Percentiles rank a stretch among this genome's conserved stretches.
phyloP scores from a whole-genome alignment of 2,888 invertebrate species.

The Carabus problematicus region DNA sequence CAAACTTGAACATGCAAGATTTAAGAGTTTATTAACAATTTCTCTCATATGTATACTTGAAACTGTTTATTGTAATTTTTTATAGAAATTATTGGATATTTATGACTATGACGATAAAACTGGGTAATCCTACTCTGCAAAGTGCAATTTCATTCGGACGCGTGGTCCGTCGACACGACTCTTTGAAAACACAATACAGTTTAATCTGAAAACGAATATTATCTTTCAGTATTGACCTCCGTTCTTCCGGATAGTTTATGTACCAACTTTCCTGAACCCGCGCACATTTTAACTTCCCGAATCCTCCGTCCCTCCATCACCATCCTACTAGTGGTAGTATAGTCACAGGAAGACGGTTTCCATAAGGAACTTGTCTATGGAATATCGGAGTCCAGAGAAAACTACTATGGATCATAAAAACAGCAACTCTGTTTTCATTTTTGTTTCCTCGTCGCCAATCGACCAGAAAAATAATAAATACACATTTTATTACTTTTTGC shows the following conservation, averaged over 20 bases:
- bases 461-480: constrained; percentile 40
- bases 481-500: constrained; percentile 40
- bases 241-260: constrained; percentile 42
- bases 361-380: constrained; percentile 34
- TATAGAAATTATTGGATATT: too few relatives aligned
- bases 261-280: constrained; percentile 24
- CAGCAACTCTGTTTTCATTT: constrained; percentile 25
- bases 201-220: constrained; percentile 50
- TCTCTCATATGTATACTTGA: neutral
- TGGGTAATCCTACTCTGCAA: neutral
- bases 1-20: neutral
- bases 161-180: constrained; percentile 4
- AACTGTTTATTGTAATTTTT: neutral
- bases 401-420: constrained; percentile 41
- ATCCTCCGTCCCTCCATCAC: neutral
- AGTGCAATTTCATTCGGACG: neutral
- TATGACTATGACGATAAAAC: too few relatives aligned
- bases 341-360: constrained; percentile 5
- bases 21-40: neutral
- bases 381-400: constrained; percentile 35
- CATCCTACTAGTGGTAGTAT: neutral
- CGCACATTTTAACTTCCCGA: neutral
- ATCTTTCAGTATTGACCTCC: constrained; percentile 48
- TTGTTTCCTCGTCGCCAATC: constrained; percentile 36
- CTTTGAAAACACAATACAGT: constrained; percentile 44